Evolutionary conservation across 2,797 vertebrate genomes (phyloP), one percentile per base, ranked within the genome.

Genomic region (Thaleichthys pacificus): DNA sequence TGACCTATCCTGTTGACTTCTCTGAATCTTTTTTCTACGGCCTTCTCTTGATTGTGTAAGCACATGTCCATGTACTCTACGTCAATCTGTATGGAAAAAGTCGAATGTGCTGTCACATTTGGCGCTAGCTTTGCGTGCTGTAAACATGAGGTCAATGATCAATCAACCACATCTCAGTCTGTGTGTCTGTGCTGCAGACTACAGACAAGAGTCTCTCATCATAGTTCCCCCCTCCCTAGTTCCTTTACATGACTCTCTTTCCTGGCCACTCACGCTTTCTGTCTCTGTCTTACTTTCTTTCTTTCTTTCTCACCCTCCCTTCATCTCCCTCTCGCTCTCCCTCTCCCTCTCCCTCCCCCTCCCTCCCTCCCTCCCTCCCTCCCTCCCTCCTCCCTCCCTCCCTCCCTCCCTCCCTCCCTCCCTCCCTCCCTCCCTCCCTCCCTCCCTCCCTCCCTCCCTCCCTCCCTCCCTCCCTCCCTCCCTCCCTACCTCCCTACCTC

Each of bases 31-130:
- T 68, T 73, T 79, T 85, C 74, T 94, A 94, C 17, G 91, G 91
- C 72, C 90, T 94, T 2, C 91, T 94, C 66, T 88, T 94, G 26
- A 66, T 94, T 11, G 79, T 93, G 93, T 93, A 87, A 91, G 91
- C 73, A 21, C 35, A n/a, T 17, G 3, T 60, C 30, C 56, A 61
- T 61, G 3, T n/a, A 5, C n/a, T 56, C 51, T 56, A 56, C 19
- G 9, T 19, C 19, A 56, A 56, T n/a, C 7, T n/a, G 15, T 56
- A 5, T 3, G 19, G 15, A 8, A 35, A 35, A 35, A 3, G 32
- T 35, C 1, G 32, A 35, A 35, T 19, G 8, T 3, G 17, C 0
- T 54, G 51, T 54, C 51, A 54, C 51, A 54, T 6, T 54, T 54
- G 51, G n/a, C 11, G 38, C 38, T 42, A 54, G 51, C 19, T 54